Percentiles rank a stretch among this genome's conserved stretches.
Conservation (phyloP, 2,113 vertebrate species). For the Anthoscopus minutus region DNA sequence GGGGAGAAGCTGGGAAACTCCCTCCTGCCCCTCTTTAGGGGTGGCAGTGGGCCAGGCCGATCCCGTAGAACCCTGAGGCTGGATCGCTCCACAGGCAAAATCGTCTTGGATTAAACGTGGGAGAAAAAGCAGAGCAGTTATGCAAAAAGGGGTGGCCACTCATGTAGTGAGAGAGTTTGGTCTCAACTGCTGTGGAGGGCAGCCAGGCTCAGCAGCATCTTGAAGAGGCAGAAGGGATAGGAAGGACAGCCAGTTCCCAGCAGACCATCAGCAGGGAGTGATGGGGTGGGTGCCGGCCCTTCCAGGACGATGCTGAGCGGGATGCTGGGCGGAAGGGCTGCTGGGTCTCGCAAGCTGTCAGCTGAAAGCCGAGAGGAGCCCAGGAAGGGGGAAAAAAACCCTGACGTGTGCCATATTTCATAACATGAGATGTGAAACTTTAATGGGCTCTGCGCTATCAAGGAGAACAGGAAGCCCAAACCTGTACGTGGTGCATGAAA, state of each 20-base stretch:
- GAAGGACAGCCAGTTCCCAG: not conserved
- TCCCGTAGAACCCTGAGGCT: not conserved
- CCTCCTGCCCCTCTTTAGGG: not conserved
- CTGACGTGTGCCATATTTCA: not conserved
- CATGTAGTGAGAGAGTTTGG: not conserved
- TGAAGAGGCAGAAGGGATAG: not conserved
- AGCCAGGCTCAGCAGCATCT: not conserved
- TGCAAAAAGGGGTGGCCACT: not conserved
- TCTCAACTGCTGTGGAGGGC: not conserved
- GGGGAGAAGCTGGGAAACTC: not conserved
- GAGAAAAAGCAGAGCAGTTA: not conserved
- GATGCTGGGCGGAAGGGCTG: not conserved
- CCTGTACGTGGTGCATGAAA: not conserved
- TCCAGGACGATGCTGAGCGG: not conserved
- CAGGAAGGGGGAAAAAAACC: not conserved
- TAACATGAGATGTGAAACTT: conserved; percentile 28
- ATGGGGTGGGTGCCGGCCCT: not conserved
- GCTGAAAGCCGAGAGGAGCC: conserved; percentile 8
- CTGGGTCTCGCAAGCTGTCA: not conserved
- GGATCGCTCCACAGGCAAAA: not conserved
- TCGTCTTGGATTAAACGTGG: rapidly evolving
- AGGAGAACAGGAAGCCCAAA: conserved; percentile 7
- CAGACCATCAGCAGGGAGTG: not conserved
- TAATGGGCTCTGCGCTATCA: conserved; percentile 5
- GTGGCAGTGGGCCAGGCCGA: not conserved